A percentile compares a stretch with the other conserved stretches of the same genome.
phyloP scores from a whole-genome alignment of 1,140 invertebrate species.

The Phenacoccus solenopsis region DNA sequence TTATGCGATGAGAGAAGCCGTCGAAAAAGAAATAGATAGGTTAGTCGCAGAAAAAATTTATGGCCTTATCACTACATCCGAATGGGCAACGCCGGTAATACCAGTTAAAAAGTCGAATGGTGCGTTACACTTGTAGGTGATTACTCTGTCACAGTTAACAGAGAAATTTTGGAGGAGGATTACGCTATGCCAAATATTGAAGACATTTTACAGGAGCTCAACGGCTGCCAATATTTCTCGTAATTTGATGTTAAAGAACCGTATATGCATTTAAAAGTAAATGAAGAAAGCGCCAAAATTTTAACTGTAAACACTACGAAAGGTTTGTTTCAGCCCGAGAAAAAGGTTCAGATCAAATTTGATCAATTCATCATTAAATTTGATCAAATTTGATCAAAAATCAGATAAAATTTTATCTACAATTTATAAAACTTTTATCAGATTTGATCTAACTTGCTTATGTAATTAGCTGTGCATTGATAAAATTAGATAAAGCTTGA shows the following conservation, averaged over 20 bases:
- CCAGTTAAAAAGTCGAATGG: neutral
- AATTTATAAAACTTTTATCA: no score
- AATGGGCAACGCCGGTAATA: conserved; percentile 10
- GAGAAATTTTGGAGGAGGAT: neutral
- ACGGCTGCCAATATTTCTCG: conserved; percentile 26
- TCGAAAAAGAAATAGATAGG: neutral
- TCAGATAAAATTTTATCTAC: no score
- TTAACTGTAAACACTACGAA: conserved; percentile 29
- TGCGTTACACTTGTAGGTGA: neutral
- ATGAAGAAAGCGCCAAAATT: conserved; percentile 27
- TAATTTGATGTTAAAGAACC: conserved; percentile 28
- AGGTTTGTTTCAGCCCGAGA: conserved; percentile 28
- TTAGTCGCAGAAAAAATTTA: neutral
- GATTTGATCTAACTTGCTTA: no score
- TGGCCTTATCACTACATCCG: neutral
- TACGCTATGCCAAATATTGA: conserved; percentile 12
- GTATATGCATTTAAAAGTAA: conserved; percentile 27
- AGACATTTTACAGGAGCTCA: conserved; percentile 22
- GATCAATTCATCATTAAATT: no score
- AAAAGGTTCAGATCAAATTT: no score
- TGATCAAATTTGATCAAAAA: no score
- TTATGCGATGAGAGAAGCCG: neutral
- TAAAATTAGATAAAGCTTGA: no score
- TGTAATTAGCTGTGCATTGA: no score
- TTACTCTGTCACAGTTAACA: conserved; percentile 9